Base-by-base conservation (phyloP, 2,113 vertebrate species). In the Urocynchramus pylzowi region DNA sequence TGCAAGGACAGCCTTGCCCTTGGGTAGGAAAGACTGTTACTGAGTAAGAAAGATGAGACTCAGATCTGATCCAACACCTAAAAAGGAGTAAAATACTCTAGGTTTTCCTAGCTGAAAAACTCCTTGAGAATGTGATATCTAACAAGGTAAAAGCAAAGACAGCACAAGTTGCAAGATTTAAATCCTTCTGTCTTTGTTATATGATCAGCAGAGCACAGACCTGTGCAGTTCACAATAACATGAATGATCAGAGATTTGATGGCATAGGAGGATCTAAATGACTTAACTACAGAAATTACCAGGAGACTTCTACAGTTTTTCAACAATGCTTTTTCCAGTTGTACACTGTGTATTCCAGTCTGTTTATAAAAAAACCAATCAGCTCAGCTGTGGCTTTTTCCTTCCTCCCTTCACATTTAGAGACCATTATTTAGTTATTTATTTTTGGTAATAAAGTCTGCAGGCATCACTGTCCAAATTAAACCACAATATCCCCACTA, bases 251-350 rank as follows among this genome's bases (percentile, higher is more conserved):
- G 67, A 79, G 90, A 92, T 95, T 80, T 97, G 95, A 97, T 87
- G 97, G 92, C 50, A 91, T 92, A 98, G 97, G 92, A 96, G 97
- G 95, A 94, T 84, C 95, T 95, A 84, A 98, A 97, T 97, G 96
- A 97, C 39, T 39, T 65, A 98, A 97, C 95, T 97, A 93, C 97
- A 96, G 96, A 97, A 97, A 96, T 93, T 97, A 79, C n/a, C 97
- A 96, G 97, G 95, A 96, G 91, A 95, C 84, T 98, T 96, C 23
- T 92, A 76, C 82, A 95, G 82, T 96, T 98, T 97, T 82, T 97
- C 91, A 95, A 86, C 97, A 97, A 96, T 96, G 86, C 74, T 96
- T 87, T 75, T 76, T 74, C 82, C 74, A 79, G 18, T 14, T 31
- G n/a, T 12, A 80, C 13, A 6, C 33, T 42, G 13, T 7, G 7